These are phyloP conservation scores for Microchirus variegatus DNA, from an alignment of 2,797 vertebrate genomes.

Conservation along the genomic window DNA sequence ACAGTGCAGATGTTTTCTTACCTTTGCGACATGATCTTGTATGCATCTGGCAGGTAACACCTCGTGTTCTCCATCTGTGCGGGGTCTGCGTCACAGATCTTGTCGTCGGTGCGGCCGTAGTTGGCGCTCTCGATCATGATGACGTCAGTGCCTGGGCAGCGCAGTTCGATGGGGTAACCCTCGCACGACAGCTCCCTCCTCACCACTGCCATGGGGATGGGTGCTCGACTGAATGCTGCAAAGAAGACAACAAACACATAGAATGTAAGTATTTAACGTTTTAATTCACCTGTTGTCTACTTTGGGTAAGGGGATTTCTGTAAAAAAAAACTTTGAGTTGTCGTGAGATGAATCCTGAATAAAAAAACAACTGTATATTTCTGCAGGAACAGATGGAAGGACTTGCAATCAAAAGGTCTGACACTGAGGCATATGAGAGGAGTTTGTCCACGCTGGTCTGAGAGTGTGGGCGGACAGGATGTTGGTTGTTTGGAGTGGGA, in stretches of 20 bases:
- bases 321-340: conserved; percentile 17
- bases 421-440: conserved; percentile 42
- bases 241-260: background rate
- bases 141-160: conserved; percentile 97
- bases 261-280: background rate
- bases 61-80: conserved; percentile 99
- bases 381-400: conserved; percentile 32
- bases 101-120: conserved; percentile 98
- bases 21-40: conserved; percentile 99
- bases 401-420: conserved; percentile 58
- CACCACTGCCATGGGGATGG: conserved; percentile 97
- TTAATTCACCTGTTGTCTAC: background rate
- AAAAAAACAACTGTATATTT: conserved; percentile 6
- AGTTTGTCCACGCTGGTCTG: conserved; percentile 46
- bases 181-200: conserved; percentile 97
- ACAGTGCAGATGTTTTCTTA: conserved; percentile 50
- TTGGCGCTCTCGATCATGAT: conserved; percentile 99
- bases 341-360: background rate
- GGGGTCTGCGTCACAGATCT: conserved; percentile 98
- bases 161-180: conserved; percentile 97
- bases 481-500: conserved; percentile 55
- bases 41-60: conserved; percentile 98
- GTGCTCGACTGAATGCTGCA: conserved; percentile 92
- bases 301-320: background rate
- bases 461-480: conserved; percentile 51